These are phyloP conservation scores for Megalops cyprinoides DNA, from an alignment of 2,797 vertebrate species.

Conservation along the genomic window DNA sequence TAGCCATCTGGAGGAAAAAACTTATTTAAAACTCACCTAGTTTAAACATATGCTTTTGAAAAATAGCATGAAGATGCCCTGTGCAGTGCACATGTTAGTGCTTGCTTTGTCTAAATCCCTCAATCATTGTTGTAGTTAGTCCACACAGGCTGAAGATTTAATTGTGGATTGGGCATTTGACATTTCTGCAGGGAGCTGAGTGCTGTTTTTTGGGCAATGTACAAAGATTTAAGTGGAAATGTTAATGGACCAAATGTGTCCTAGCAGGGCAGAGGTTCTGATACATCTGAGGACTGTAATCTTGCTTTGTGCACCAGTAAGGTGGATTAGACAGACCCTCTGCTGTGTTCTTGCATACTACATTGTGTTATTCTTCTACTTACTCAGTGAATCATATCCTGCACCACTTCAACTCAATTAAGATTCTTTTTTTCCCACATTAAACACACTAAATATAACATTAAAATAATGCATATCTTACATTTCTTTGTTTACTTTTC, in stretches of 20 bases:
- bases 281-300: no score
- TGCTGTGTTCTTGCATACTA: no score
- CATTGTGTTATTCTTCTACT: no score
- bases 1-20: neutral
- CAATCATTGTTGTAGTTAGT: neutral
- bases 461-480: neutral
- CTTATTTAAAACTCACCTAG: neutral
- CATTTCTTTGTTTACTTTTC: neutral
- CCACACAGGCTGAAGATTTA: no score
- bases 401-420: neutral
- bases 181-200: no score
- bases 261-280: no score
- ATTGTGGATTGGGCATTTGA: no score
- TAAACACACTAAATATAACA: neutral
- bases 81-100: neutral
- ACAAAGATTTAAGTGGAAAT: no score
- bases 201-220: no score
- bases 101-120: neutral
- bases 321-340: no score
- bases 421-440: neutral
- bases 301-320: no score
- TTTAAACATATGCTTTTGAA: neutral
- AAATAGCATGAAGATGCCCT: neutral
- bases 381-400: slow-evolving; percentile 1
- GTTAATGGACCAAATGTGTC: no score